phyloP scores from a whole-genome alignment of 2,888 invertebrate genomes.

The Trachelus tabidus region DNA sequence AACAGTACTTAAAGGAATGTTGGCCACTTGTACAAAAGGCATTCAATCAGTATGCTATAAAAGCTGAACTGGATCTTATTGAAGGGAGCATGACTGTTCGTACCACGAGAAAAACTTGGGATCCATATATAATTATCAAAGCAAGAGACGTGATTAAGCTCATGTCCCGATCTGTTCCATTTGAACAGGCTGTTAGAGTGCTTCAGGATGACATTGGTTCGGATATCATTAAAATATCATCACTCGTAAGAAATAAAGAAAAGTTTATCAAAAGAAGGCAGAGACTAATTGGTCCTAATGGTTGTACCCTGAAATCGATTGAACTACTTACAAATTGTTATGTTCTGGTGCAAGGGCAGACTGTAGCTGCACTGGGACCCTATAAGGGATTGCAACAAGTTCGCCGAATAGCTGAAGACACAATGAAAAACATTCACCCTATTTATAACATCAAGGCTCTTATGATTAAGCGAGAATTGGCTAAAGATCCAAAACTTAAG shows the following conservation, averaged over 20 bases:
- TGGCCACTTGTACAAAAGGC: slow-evolving; percentile 95
- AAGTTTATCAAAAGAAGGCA: slow-evolving; percentile 96
- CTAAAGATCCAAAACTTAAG: slow-evolving; percentile 90
- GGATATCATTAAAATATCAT: slow-evolving; percentile 97
- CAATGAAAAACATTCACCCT: slow-evolving; percentile 99
- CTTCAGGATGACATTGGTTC: slow-evolving; percentile 91
- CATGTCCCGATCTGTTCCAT: slow-evolving; percentile 94
- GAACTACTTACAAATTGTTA: slow-evolving; percentile 97
- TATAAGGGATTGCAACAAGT: slow-evolving; percentile 87
- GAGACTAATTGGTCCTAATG: slow-evolving; percentile 95
- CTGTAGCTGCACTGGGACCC: slow-evolving; percentile 96
- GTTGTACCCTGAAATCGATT: slow-evolving; percentile 97
- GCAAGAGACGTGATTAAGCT: slow-evolving; percentile 96
- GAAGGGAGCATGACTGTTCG: slow-evolving; percentile 95
- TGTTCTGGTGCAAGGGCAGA: slow-evolving; percentile 96
- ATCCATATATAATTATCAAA: slow-evolving; percentile 96
- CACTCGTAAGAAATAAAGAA: slow-evolving; percentile 88
- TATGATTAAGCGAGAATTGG: slow-evolving; percentile 96
- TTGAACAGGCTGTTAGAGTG: slow-evolving; percentile 91
- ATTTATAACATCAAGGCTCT: slow-evolving; percentile 97
- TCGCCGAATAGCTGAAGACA: slow-evolving; percentile 91
- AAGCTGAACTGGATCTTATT: slow-evolving; percentile 90
- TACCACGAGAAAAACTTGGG: slow-evolving; percentile 98
- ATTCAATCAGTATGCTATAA: slow-evolving; percentile 81
- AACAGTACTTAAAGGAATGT: slow-evolving; percentile 93